Evolutionary conservation across 35 echinoderm and acorn worm genomes (phyloP).

Genomic region (Apostichopus japonicus): DNA sequence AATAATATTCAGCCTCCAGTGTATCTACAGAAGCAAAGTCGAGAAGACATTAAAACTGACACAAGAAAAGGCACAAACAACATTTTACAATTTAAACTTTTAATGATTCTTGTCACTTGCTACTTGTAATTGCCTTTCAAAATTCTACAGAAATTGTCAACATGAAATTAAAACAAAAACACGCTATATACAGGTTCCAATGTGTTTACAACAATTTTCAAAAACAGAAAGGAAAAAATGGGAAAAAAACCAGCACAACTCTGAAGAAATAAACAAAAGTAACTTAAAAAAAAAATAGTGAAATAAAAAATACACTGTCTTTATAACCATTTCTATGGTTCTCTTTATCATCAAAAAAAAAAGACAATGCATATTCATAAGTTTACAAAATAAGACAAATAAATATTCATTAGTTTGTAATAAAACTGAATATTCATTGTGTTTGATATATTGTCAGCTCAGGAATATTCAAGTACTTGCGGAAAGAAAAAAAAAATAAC

Average conservation of each 20-base stretch:
- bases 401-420: not conserved
- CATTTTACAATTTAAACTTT: constrained; percentile 20
- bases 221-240: not conserved
- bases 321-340: not conserved
- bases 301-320: not conserved
- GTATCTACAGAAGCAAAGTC: too few relatives aligned
- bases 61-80: not conserved
- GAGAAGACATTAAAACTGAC: not conserved
- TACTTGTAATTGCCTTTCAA: constrained; percentile 47
- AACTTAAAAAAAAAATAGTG: not conserved
- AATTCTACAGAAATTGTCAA: constrained; percentile 47
- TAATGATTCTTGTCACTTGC: constrained; percentile 36
- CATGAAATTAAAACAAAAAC: constrained; percentile 49
- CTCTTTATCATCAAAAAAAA: not conserved
- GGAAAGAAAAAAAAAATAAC: not conserved
- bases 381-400: not conserved
- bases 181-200: constrained; percentile 22
- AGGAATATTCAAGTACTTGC: not conserved
- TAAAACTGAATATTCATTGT: not conserved
- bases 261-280: constrained; percentile 5
- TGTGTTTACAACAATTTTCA: constrained; percentile 42
- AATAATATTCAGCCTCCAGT: too few relatives aligned
- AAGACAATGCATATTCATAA: not conserved
- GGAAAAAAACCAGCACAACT: constrained; percentile 28
- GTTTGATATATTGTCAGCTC: not conserved